Conservation (phyloP, 2,113 vertebrate genomes). For the Phalacrocorax pelagicus region DNA sequence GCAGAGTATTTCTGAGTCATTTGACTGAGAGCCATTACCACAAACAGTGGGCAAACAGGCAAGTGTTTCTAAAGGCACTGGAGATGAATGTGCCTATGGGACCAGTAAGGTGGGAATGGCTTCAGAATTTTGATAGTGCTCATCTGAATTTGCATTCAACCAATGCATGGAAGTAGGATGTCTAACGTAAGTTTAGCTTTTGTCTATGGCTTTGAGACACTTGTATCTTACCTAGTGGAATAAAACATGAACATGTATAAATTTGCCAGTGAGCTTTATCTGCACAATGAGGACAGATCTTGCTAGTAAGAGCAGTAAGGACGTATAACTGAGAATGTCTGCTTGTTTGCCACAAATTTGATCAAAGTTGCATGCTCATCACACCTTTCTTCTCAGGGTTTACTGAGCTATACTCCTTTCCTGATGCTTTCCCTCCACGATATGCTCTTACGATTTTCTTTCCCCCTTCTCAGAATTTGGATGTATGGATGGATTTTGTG, state of each 20-base stretch:
- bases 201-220: background rate
- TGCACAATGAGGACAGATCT: background rate
- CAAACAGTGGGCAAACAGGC: background rate
- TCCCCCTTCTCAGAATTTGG: background rate
- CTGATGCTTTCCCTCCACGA: background rate
- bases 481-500: background rate
- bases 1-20: background rate
- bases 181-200: background rate
- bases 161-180: background rate
- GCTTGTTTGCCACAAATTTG: background rate
- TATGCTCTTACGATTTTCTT: background rate
- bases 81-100: background rate
- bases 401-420: background rate
- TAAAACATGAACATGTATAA: background rate
- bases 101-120: background rate
- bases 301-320: background rate
- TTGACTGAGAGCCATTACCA: background rate
- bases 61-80: background rate
- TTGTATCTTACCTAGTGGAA: background rate
- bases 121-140: background rate
- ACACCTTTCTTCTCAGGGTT: background rate
- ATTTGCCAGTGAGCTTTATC: background rate
- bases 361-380: background rate
- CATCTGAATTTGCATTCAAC: background rate
- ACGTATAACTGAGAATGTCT: background rate